These are phyloP conservation scores for Dasypus novemcinctus DNA, from an alignment of 2,113 vertebrate species.

Conservation along the genomic window DNA sequence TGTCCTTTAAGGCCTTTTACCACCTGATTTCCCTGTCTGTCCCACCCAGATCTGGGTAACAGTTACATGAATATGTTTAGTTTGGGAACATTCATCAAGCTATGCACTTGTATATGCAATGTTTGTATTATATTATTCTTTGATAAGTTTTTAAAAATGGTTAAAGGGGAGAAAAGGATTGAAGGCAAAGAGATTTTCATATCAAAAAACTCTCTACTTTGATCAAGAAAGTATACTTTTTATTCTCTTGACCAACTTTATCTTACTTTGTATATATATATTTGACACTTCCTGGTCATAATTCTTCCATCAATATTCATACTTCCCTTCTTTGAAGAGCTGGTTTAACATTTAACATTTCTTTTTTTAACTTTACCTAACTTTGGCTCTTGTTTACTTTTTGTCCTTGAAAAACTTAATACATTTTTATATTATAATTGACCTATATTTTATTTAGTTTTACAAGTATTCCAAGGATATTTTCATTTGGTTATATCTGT, in stretches of 20 bases:
- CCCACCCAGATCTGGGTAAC: not conserved
- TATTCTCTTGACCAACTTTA: not conserved
- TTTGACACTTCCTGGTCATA: not conserved
- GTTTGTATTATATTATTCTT: not conserved
- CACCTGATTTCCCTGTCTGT: not conserved
- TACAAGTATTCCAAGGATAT: conserved; percentile 9
- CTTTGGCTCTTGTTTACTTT: not conserved
- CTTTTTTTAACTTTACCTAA: not conserved
- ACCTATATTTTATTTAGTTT: not conserved
- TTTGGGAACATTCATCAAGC: conserved; percentile 7
- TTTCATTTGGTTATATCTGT: not conserved
- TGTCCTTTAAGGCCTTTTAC: not conserved
- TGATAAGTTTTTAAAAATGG: not conserved
- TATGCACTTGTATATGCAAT: not conserved
- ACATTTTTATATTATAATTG: not conserved
- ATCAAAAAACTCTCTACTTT: not conserved
- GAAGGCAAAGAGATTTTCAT: not conserved
- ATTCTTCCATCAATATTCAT: not conserved
- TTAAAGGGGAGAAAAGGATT: not conserved
- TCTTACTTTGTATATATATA: not conserved
- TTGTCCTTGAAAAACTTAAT: not conserved
- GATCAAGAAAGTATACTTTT: not conserved
- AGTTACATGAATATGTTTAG: not conserved
- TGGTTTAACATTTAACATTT: conserved; percentile 22
- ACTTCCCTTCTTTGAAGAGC: not conserved